Base-by-base conservation (phyloP, 2,888 invertebrate genomes). In the Psylliodes chrysocephalus region DNA sequence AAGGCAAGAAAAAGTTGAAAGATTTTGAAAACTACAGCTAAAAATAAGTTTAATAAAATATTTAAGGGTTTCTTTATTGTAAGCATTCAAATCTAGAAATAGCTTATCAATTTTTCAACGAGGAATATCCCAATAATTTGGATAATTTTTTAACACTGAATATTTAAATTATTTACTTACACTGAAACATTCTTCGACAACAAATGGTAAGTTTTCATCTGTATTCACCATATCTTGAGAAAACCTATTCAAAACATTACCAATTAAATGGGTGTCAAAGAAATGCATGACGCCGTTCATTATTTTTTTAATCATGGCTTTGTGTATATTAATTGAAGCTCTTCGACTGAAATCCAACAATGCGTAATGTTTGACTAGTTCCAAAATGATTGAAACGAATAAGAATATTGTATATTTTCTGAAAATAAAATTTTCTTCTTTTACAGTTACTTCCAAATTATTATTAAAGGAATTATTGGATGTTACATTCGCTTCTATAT, bases 291-390 rank as follows among this genome's bases (percentile, higher is more conserved):
- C 69, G 8, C 75, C 75, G 52, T 74, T 70, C 0, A 76, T 70
- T 6, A 78, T 69, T 15, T 69, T 71, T 0, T 51, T 38, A 5
- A 73, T 68, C 73, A 78, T 74, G n/a, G 65, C 66, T 63, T 76
- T 76, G 63, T 78, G 78, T 5, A 77, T 46, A 38, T 75, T 78
- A 0, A 75, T 67, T 0, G 78, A 78, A 93, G 85, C 85, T 94
- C 86, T 14, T 91, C 90, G 55, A 92, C 94, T 1, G 91, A 91
- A 83, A 94, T 92, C 60, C 91, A 83, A 67, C 90, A 91, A 0
- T 90, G 92, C 15, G 14, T 70, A 73, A 1, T 66, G 57, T 56
- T 67, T 60, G 14, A 66, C 46, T 40, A 75, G 46, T 6, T 62
- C 57, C n/a, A 73, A 40, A 28, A 53, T 3, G 22, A 65, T 59